A percentile compares a stretch with the other conserved stretches of the same genome.
Conservation (phyloP, 1,140 invertebrate species). For the Diabrotica undecimpunctata region DNA sequence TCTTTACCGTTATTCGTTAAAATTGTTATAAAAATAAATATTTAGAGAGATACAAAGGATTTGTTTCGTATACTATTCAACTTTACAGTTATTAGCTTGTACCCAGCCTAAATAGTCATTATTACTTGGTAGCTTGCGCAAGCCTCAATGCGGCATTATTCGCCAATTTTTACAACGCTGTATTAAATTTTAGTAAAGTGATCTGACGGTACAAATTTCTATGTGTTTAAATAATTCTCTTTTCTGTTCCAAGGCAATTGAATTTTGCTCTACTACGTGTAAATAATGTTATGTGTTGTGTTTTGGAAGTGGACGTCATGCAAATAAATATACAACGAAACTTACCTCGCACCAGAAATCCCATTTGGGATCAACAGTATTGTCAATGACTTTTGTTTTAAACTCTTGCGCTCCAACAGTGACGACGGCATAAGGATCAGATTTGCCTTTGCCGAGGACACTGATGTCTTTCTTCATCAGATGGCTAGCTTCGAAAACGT, state of each 20-base stretch:
- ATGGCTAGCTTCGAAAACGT: slow-evolving; percentile 89
- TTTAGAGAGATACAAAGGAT: too few species aligned
- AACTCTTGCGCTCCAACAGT: slow-evolving; percentile 85
- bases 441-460: slow-evolving; percentile 90
- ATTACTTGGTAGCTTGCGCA: too few species aligned
- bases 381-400: slow-evolving; percentile 83
- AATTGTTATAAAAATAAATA: too few species aligned
- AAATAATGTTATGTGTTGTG: background rate
- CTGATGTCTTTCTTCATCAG: slow-evolving; percentile 89
- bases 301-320: background rate
- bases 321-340: slow-evolving; percentile 12
- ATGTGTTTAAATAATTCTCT: too few species aligned
- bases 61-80: too few species aligned
- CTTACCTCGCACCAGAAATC: slow-evolving; percentile 89
- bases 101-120: too few species aligned
- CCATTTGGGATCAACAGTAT: slow-evolving; percentile 91
- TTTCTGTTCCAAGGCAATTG: background rate
- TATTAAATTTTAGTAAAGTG: too few species aligned
- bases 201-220: too few species aligned
- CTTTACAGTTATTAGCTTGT: too few species aligned
- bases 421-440: slow-evolving; percentile 89
- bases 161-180: too few species aligned
- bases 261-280: background rate
- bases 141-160: too few species aligned
- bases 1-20: too few species aligned